These are phyloP conservation scores for Enoplosus armatus DNA, from an alignment of 2,797 vertebrate genomes.

Conservation along the genomic window DNA sequence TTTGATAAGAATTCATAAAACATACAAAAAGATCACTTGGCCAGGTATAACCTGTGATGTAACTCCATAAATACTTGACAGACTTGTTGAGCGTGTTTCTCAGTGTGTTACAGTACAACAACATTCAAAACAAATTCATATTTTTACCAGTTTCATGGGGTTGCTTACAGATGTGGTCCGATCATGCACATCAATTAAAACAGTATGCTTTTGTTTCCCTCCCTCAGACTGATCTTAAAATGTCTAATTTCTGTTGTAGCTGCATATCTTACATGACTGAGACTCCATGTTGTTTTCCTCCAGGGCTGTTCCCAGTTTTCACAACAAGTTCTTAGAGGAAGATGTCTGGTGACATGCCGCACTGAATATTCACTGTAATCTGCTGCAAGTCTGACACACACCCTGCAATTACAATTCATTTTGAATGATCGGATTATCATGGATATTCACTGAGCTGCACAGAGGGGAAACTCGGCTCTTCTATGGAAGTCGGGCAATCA, in stretches of 20 bases:
- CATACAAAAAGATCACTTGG: no score
- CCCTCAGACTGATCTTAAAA: not conserved
- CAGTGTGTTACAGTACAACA: no score
- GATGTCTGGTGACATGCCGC: not conserved
- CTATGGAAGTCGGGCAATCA: not conserved
- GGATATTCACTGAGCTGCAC: not conserved
- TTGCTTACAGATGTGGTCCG: no score
- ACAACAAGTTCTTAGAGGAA: not conserved
- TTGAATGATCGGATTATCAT: not conserved
- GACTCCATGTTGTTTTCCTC: not conserved
- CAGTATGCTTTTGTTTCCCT: not conserved
- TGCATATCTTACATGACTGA: not conserved
- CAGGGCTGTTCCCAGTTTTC: not conserved
- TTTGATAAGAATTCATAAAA: no score
- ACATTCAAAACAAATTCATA: no score
- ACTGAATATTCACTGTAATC: not conserved
- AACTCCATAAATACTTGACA: no score
- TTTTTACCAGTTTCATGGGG: no score
- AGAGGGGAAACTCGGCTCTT: not conserved
- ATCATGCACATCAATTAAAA: no score
- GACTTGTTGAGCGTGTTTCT: no score
- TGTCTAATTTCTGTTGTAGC: not conserved
- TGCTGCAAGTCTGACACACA: not conserved
- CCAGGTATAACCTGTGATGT: not conserved
- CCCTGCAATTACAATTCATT: not conserved